phyloP scores from a whole-genome alignment of 1,140 invertebrate species.

The Sycobia sp. region DNA sequence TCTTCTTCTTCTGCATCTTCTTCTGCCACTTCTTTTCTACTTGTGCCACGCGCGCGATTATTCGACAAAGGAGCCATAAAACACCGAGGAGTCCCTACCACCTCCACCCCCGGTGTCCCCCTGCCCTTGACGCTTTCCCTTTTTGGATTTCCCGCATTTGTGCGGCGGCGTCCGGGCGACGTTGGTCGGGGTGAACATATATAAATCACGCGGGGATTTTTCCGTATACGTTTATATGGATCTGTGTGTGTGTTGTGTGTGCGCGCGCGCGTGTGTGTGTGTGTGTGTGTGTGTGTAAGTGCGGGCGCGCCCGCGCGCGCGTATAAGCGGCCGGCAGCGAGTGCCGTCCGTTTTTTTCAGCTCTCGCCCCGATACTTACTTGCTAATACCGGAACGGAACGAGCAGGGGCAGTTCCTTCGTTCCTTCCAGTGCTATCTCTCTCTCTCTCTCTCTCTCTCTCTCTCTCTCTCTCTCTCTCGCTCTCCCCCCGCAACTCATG shows the following conservation, averaged over 20 bases:
- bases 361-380: background rate
- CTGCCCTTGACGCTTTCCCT: slow-evolving; percentile 13
- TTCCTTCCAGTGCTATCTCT: too few relatives aligned
- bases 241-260: too few relatives aligned
- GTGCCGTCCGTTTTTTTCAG: background rate
- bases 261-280: too few relatives aligned
- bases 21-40: too few relatives aligned
- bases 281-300: too few relatives aligned
- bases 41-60: slow-evolving; percentile 6
- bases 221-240: background rate
- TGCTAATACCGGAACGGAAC: slow-evolving; percentile 1
- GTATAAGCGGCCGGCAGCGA: background rate
- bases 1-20: background rate
- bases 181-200: too few relatives aligned
- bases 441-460: background rate
- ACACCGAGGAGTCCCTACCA: slow-evolving; percentile 3
- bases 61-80: slow-evolving; percentile 31
- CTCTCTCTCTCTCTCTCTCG: background rate
- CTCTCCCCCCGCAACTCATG: too few relatives aligned
- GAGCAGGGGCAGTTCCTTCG: too few relatives aligned
- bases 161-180: background rate
- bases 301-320: too few relatives aligned
- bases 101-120: background rate
- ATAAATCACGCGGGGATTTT: slow-evolving; percentile 26
- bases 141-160: slow-evolving; percentile 20